A percentile compares a stretch with the other conserved stretches of the same genome.
phyloP scores from a whole-genome alignment of 2,888 invertebrate species.

The Perdita meconis region DNA sequence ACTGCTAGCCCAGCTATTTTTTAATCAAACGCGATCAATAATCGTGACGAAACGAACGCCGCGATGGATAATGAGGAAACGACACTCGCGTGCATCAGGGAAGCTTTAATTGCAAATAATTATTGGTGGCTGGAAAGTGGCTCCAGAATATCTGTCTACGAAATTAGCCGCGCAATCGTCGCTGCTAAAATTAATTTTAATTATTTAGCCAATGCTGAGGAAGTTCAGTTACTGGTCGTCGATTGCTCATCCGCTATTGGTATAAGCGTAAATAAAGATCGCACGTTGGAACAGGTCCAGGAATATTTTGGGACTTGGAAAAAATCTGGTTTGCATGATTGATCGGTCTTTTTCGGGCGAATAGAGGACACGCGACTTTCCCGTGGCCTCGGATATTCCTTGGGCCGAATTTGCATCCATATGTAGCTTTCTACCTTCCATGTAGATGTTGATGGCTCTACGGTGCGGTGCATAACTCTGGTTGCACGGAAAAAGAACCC shows the following conservation, averaged over 20 bases:
- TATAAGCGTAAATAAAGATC: not conserved
- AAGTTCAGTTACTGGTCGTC: constrained; percentile 1
- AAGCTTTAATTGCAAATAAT: constrained; percentile 23
- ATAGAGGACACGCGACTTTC: not conserved
- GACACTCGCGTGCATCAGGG: constrained; percentile 3
- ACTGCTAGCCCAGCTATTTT: constrained; percentile 6
- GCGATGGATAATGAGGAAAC: constrained; percentile 15
- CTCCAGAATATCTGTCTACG: not conserved
- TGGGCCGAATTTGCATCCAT: no score
- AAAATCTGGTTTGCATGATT: not conserved
- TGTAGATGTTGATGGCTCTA: no score
- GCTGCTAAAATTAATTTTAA: constrained; percentile 15
- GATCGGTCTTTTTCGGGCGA: not conserved
- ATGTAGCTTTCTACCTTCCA: no score
- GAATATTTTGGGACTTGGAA: not conserved
- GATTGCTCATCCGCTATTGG: not conserved
- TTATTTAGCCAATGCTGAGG: constrained; percentile 6
- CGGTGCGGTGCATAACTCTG: no score
- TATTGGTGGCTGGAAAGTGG: constrained; percentile 8
- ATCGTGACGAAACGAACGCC: not conserved
- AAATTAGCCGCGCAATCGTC: not conserved
- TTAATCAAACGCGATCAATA: constrained; percentile 15
- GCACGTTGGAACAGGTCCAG: not conserved
- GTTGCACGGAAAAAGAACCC: no score
- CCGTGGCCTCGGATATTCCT: no score